Base-by-base conservation (phyloP, 2,113 vertebrate species). In the Amphiprion ocellaris region DNA sequence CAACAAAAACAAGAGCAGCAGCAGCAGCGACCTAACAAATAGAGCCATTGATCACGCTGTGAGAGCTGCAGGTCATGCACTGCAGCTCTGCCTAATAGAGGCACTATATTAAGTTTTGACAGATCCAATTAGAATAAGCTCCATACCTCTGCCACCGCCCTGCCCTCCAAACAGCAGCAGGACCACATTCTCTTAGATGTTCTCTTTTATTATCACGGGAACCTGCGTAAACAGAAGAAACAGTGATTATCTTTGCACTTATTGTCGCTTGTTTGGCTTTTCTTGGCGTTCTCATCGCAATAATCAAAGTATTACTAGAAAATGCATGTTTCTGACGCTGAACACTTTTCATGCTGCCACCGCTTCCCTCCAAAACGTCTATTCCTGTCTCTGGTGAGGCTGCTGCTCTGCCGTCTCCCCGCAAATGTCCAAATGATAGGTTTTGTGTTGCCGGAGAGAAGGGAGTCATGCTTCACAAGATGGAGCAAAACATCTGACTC, bases 371-470 rank as follows among this genome's bases (percentile, higher is more conserved):
- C 77, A 6, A 69, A 89, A 84, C n/a, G 71, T 89, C 88, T 91
- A 90, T 92, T 91, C 60, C 82, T 72, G 89, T 86, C 86, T 53
- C 58, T 79, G 83, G 87, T 65, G 39, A 81, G 77, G 69, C 74
- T 19, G 69, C 64, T 84, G 79, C 30, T 85, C 88, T 76, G 67
- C 79, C 54, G 56, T 87, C 76, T 74, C 8, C 81, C 81, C 89
- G 79, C 82, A 92, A 91, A 91, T 88, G 87, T 85, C 84, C 74
- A 92, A 93, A 92, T 93, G 76, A 92, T 89, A 89, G 90, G 89
- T 89, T 89, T 86, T 80, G 85, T 81, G 72, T 87, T 63, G 23
- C 16, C 67, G 74, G 30, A 89, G 70, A 87, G 85, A 80, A 82
- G 79, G 76, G 80, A 85, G 84, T 79, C 76, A 74, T 79, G 84